Base-by-base conservation (phyloP, 1,140 invertebrate species). In the Hycleus phaleratus region DNA sequence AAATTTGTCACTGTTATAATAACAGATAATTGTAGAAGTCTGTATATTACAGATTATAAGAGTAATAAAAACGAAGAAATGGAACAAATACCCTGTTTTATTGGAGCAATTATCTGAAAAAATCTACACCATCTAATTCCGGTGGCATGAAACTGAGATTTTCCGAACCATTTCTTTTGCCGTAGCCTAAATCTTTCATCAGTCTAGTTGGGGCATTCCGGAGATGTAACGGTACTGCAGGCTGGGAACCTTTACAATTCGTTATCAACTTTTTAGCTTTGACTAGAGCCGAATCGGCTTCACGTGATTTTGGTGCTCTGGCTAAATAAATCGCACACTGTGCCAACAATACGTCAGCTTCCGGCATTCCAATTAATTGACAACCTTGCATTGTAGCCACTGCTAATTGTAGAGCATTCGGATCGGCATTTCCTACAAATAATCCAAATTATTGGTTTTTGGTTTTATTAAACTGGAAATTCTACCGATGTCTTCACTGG, bases 361-460 rank as follows among this genome's bases (percentile, higher is more conserved):
- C 89, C 0, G 89, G 89, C 85, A 86, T 87, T 11, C 90, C 90
- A 24, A 93, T 77, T 56, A 88, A 78, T 74, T 92, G 86, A 67
- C 88, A 90, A 3, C 83, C 87, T 58, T 91, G 85, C 75, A 87
- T 81, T 9, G 87, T 84, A 6, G 85, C 77, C 1, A 90, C 81
- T 2, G 88, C 87, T 62, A 87, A 70, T 38, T 74, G 75, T 26
- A 82, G 50, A 3, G 80, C 79, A 55, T 68, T 74, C 0, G 75
- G 75, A 67, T 82, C 79, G 4, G 77, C 79, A 64, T 82, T 73
- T n/a, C 81, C 18, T 18, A 79, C 81, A 56, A 26, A 65, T 45
- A 25, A 46, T 11, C 43, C 26, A 40, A 4, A 10, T 3, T 38
- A 45, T 45, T 53, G 44, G 26, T 43, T 10, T 9, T 7, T 24